phyloP scores from a whole-genome alignment of 2,113 vertebrate genomes.

The Siniperca knerii region DNA sequence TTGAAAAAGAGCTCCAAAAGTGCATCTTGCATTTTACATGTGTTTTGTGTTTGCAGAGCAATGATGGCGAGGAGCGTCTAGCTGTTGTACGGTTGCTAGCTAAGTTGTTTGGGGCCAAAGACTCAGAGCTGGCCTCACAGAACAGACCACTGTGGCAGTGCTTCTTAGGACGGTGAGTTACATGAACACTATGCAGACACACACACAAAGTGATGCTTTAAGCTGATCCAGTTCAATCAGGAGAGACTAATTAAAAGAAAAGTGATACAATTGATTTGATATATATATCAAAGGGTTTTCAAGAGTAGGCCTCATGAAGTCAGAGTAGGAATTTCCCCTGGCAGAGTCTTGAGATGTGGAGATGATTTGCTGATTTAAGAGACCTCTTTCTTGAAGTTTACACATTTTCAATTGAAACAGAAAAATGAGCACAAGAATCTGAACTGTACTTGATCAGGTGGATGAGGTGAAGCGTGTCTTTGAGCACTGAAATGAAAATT shows the following conservation, averaged over 20 bases:
- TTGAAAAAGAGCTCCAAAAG: neutral
- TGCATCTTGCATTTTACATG: neutral
- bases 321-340: neutral
- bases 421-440: neutral
- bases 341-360: neutral
- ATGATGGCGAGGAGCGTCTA: slow-evolving; percentile 97
- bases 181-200: neutral
- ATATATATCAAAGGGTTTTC: neutral
- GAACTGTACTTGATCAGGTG: no score
- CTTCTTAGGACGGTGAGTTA: slow-evolving; percentile 94
- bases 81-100: slow-evolving; percentile 96
- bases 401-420: neutral
- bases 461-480: neutral
- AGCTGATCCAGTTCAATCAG: neutral
- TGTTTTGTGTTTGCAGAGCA: slow-evolving; percentile 86
- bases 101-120: slow-evolving; percentile 98
- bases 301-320: no score
- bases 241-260: neutral
- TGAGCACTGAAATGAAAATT: neutral
- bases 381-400: neutral
- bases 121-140: slow-evolving; percentile 97
- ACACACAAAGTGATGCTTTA: neutral
- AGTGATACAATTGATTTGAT: neutral
- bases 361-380: neutral
- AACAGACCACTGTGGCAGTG: slow-evolving; percentile 99